phyloP scores from a whole-genome alignment of 1,140 invertebrate genomes.

The Drosophila sturtevanti region DNA sequence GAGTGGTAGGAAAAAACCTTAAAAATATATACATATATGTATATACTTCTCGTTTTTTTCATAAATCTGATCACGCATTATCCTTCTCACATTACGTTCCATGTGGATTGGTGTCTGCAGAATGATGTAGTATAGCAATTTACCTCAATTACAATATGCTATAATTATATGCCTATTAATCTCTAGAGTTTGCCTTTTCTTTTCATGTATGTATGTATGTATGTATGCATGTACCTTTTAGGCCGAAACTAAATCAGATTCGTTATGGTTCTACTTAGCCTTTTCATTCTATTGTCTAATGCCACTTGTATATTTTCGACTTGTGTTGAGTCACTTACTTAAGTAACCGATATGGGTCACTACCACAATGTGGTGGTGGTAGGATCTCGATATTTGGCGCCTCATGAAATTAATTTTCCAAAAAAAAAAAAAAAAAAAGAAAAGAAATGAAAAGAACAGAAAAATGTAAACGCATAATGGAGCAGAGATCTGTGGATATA shows the following conservation, averaged over 20 bases:
- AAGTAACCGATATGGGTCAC: slow-evolving; percentile 1
- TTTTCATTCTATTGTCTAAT: not conserved
- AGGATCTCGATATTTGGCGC: not conserved
- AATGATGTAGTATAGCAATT: too few species aligned
- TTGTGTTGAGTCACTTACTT: slow-evolving; percentile 3
- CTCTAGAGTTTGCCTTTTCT: not conserved
- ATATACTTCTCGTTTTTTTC: too few species aligned
- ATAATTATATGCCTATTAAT: slow-evolving; percentile 9
- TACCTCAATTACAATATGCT: not conserved
- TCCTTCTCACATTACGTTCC: slow-evolving; percentile 1
- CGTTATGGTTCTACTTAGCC: not conserved
- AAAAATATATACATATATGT: too few species aligned
- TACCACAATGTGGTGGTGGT: not conserved
- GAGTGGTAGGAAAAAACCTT: not conserved
- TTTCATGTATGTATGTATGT: not conserved
- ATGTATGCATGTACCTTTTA: too few species aligned
- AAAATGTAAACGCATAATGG: not conserved
- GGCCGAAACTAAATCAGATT: slow-evolving; percentile 4
- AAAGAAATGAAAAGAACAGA: not conserved
- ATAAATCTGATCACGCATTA: not conserved
- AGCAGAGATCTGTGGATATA: not conserved
- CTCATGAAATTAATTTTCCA: slow-evolving; percentile 9
- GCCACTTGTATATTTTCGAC: not conserved
- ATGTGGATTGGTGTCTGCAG: too few species aligned
- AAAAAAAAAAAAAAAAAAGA: not conserved